Conservation (phyloP, 2,797 vertebrate species). For the Lycodopsis pacificus region DNA sequence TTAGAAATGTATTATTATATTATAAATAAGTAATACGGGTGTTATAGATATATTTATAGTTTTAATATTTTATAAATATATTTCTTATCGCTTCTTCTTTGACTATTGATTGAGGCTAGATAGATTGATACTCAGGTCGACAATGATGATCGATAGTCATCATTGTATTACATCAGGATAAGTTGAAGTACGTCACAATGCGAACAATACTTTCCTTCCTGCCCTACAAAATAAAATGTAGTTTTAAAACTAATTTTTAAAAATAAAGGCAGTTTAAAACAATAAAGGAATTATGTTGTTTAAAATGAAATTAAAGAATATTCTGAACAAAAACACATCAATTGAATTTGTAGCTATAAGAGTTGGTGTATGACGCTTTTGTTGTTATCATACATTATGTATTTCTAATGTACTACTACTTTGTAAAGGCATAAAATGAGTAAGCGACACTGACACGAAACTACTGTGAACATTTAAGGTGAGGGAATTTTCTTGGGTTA, state of each 20-base stretch:
- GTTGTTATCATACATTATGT: neutral
- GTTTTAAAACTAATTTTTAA: neutral
- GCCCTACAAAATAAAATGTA: neutral
- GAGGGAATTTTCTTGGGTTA: neutral
- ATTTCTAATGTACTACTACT: neutral
- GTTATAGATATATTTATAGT: neutral
- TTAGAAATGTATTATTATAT: no score
- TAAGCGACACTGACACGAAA: neutral
- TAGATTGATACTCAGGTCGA: no score
- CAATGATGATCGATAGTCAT: no score
- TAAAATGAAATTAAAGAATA: no score
- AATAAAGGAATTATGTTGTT: neutral
- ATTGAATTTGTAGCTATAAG: no score
- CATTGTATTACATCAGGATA: no score
- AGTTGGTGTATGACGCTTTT: neutral
- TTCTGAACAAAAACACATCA: no score
- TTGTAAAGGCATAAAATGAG: neutral
- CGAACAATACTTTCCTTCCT: neutral
- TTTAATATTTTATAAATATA: neutral
- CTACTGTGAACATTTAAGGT: neutral
- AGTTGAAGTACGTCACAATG: neutral
- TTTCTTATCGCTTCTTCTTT: no score
- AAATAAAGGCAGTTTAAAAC: neutral
- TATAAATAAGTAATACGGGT: no score
- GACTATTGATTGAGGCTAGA: no score